Base-by-base conservation (phyloP, 2,888 invertebrate species). In the Xanthorhoe designata region DNA sequence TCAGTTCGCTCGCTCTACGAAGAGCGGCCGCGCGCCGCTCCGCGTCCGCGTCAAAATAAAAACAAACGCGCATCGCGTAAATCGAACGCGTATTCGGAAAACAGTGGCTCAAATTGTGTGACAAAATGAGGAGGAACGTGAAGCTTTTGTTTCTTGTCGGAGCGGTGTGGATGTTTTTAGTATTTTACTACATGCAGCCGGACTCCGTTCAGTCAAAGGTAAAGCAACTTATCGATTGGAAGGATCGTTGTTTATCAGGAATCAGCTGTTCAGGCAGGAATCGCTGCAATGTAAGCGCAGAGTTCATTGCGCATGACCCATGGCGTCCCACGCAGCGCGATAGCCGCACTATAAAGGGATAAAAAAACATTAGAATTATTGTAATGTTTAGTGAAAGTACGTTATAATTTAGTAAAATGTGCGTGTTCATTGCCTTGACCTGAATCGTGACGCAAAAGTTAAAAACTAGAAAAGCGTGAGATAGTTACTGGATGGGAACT, bases 21-120 rank as follows among this genome's bases (percentile, higher is more conserved):
- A 86, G 92, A 90, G 92, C 92, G 92, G 91, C 89, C 88, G 92
- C 89, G 91, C 91, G 91, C 90, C 88, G 89, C 87, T 68, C 67
- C 77, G 74, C 77, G 74, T 71, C 68, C 64, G n/a, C n/a, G 59
- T 52, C 62, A 57, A 67, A 69, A 78, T 79, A 82, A 79, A 82
- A 80, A 72, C 75, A 77, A 72, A 75, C 78, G 76, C 82, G 80
- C 77, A 78, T 73, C 75, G 71, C 72, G 77, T 69, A 68, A 73
- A 71, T 66, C 72, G 72, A 75, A 74, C 72, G 73, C 71, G 71
- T 52, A 52, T 59, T 64, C 64, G 64, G 67, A 64, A 62, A 75
- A 69, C 63, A 71, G 81, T 76, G 74, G 72, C 69, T 68, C 58
- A 69, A 75, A 61, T 70, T 75, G 80, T 75, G 82, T 65, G 68